phyloP scores from a whole-genome alignment of 2,797 vertebrate species.

The Margarornis squamiger region DNA sequence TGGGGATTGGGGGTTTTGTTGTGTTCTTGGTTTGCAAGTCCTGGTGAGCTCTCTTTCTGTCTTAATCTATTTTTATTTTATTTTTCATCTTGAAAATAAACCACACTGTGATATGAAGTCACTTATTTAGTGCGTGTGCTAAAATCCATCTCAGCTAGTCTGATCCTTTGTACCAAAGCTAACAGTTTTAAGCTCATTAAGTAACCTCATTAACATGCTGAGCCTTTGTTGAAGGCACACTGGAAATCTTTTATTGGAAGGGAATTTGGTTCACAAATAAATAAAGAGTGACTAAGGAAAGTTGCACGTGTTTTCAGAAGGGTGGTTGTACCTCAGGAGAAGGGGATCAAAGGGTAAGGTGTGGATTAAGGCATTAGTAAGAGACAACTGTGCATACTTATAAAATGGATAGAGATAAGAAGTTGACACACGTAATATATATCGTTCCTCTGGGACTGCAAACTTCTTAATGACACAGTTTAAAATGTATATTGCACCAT shows the following conservation, averaged over 20 bases:
- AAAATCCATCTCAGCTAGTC: not conserved
- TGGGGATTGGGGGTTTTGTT: not conserved
- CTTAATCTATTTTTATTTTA: not conserved
- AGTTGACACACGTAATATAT: not conserved
- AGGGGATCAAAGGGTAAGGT: not conserved
- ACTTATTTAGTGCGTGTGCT: not conserved
- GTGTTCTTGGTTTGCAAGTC: not conserved
- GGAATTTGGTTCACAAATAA: not conserved
- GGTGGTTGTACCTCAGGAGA: not conserved
- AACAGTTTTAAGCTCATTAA: constrained; percentile 30
- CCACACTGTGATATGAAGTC: not conserved
- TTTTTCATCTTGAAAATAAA: not conserved
- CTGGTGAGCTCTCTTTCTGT: not conserved
- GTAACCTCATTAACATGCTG: constrained; percentile 26
- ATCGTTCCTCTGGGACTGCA: not conserved
- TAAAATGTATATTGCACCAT: not conserved
- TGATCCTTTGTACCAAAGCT: constrained; percentile 2
- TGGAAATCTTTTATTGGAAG: not conserved
- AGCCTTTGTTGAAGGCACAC: not conserved
- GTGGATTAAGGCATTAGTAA: not conserved
- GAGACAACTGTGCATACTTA: not conserved
- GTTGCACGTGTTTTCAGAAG: not conserved
- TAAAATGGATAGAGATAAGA: not conserved
- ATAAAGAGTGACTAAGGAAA: not conserved
- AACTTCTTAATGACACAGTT: not conserved